These are phyloP conservation scores for Malurus splendens DNA, from an alignment of 2,797 vertebrate species.

Conservation along the genomic window DNA sequence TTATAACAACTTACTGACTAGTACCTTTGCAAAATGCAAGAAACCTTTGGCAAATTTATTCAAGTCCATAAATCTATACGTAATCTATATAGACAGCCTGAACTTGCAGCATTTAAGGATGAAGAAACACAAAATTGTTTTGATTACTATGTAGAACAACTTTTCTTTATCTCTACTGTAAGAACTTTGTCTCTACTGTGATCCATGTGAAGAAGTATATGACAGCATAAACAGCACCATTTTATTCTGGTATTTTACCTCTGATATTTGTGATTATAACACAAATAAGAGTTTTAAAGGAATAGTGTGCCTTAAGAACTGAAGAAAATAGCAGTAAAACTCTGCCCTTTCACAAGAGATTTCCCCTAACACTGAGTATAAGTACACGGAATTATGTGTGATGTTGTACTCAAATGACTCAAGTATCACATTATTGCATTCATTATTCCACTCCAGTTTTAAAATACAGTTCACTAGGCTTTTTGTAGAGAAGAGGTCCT, in stretches of 20 bases:
- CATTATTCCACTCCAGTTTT: neutral
- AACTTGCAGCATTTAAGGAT: neutral
- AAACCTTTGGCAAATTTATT: neutral
- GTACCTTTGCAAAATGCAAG: neutral
- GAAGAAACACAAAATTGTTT: neutral
- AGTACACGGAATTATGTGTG: neutral
- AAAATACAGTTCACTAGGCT: neutral
- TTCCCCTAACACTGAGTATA: neutral
- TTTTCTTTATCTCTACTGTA: neutral
- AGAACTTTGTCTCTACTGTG: neutral
- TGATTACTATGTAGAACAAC: neutral
- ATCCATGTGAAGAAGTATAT: neutral
- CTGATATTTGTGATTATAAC: neutral
- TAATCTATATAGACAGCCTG: neutral
- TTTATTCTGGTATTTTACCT: neutral
- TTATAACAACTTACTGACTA: neutral
- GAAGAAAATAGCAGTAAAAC: neutral
- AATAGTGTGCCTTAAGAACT: neutral
- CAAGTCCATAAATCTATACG: neutral
- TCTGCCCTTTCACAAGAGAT: neutral
- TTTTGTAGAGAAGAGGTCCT: neutral
- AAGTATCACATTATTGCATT: neutral
- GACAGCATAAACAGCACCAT: accelerated
- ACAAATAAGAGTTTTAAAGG: neutral
- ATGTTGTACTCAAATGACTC: neutral